Evolutionary conservation across 2,888 invertebrate genomes (phyloP), one percentile per base, ranked within the genome.

Genomic region (Leucoma salicis): DNA sequence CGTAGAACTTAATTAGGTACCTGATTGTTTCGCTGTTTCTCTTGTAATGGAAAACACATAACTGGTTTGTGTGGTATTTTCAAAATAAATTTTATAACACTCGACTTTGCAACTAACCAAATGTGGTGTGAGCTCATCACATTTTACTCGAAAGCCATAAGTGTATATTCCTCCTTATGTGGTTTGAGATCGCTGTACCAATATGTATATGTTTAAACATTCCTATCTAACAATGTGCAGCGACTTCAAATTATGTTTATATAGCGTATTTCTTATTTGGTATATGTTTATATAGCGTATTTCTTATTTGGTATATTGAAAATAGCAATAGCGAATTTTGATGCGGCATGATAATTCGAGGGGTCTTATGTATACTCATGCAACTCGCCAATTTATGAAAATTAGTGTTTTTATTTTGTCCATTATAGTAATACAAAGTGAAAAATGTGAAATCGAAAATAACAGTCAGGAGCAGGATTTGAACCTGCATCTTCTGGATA

Each of bases 11-110:
- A 42, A 57, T 66, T 78, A 78, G 78, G 80, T 82, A 82, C 82
- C 81, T 82, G 82, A 79, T 70, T 82, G 79, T 79, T 81, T 80
- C 82, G 63, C 57, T 66, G 49, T 62, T 59, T 49, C 11, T 27
- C 2, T 21, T 21, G 21, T 21, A 21, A 21, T 21, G 21, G 1
- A 21, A 6, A n/a, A n/a, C n/a, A n/a, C n/a, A n/a, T n/a, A n/a
- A n/a, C n/a, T n/a, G n/a, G n/a, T n/a, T n/a, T n/a, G n/a, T n/a
- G n/a, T n/a, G n/a, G n/a, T n/a, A n/a, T n/a, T n/a, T n/a, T n/a
- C n/a, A n/a, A n/a, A n/a, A n/a, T n/a, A n/a, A 11, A 11, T 2
- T n/a, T 4, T 25, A n/a, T 25, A 25, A n/a, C 2, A 10, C 7
- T 10, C n/a, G 61, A 48, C 43, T 48, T 55, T 53, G 46, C 43